Conservation (phyloP, 2,113 vertebrate genomes). For the Neoarius graeffei region DNA sequence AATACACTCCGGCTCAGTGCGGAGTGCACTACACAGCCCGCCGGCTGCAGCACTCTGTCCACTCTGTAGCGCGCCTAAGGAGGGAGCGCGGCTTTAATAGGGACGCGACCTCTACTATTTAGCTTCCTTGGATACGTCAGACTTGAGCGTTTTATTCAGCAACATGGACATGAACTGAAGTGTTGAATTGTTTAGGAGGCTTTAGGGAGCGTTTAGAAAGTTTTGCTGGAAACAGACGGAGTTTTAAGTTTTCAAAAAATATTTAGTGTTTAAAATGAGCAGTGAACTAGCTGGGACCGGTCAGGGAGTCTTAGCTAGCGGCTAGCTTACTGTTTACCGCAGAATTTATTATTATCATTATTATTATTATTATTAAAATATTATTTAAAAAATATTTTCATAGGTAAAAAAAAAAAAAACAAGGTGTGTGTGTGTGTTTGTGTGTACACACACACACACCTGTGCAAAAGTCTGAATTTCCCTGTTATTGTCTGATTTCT, state of each 20-base stretch:
- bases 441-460: no score
- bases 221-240: not conserved
- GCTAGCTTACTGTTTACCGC: not conserved
- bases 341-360: not conserved
- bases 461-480: no score
- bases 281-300: constrained; percentile 5
- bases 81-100: not conserved
- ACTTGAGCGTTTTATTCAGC: constrained; percentile 6
- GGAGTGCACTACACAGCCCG: not conserved
- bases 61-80: not conserved
- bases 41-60: not conserved
- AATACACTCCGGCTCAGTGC: fast-evolving
- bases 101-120: not conserved
- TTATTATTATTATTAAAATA: not conserved
- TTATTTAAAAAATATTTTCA: not conserved
- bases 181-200: fast-evolving
- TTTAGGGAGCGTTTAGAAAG: not conserved
- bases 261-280: not conserved
- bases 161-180: no score
- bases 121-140: constrained; percentile 12
- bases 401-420: no score
- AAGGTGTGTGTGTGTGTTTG: no score
- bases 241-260: not conserved
- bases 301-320: not conserved
- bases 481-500: no score